phyloP scores from a whole-genome alignment of 2,113 vertebrate species.

The Himantopus leucocephalus region DNA sequence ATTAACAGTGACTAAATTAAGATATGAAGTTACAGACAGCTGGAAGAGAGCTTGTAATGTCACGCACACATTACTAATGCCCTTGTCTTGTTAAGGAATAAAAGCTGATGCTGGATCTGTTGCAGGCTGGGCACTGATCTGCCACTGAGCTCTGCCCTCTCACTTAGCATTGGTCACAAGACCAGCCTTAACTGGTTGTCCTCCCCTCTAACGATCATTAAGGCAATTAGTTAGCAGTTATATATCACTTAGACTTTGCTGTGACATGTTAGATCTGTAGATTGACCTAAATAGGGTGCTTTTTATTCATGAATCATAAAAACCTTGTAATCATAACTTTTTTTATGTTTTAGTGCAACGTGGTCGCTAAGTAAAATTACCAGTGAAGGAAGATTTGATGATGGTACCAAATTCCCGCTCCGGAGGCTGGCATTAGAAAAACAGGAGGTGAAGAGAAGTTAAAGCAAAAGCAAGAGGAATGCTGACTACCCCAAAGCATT shows the following conservation, averaged over 20 bases:
- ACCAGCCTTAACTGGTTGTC: background rate
- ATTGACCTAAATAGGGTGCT: background rate
- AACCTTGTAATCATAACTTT: background rate
- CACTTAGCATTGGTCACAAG: background rate
- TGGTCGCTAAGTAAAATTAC: background rate
- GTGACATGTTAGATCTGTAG: background rate
- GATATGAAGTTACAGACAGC: background rate
- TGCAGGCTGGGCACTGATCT: background rate
- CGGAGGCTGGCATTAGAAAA: background rate
- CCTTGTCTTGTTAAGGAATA: background rate
- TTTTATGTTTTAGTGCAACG: background rate
- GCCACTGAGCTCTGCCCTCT: background rate
- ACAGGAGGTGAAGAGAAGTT: background rate
- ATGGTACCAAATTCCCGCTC: background rate
- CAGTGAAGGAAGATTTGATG: background rate
- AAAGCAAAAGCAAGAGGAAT: background rate
- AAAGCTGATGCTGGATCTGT: background rate
- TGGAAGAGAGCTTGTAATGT: background rate
- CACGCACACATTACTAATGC: background rate
- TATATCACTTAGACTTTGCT: background rate
- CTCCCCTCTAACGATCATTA: background rate
- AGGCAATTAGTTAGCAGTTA: background rate
- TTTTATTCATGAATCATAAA: background rate
- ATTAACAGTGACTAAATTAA: background rate
- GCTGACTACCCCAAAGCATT: background rate